Conservation (phyloP, 2,888 invertebrate genomes). For the Drosophila quinaria region DNA sequence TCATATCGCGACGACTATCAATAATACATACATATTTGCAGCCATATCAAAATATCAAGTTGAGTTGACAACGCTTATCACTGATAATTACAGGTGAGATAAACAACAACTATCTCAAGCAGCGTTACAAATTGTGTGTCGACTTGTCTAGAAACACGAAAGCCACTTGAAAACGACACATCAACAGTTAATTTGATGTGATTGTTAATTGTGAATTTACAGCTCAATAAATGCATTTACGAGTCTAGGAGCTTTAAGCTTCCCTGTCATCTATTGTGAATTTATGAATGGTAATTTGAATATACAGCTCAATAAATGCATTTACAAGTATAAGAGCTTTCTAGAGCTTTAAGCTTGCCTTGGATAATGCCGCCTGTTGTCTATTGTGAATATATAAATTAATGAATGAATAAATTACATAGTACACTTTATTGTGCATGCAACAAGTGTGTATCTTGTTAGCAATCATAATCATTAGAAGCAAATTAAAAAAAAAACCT, state of each 20-base stretch:
- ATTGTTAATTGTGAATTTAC: constrained; percentile 3
- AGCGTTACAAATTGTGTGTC: constrained; percentile 34
- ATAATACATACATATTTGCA: constrained; percentile 46
- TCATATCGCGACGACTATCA: constrained; percentile 30
- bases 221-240: constrained; percentile 1
- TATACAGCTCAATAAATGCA: constrained; percentile 10
- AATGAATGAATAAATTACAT: not conserved
- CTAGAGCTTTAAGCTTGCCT: not conserved
- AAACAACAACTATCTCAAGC: constrained; percentile 38
- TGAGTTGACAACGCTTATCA: constrained; percentile 52
- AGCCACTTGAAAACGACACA: constrained; percentile 28
- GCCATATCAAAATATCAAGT: constrained; percentile 31
- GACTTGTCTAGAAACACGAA: constrained; percentile 17
- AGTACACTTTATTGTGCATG: not conserved
- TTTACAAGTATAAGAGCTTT: constrained; percentile 17
- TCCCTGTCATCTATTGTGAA: constrained; percentile 8
- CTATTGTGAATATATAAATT: constrained; percentile 8
- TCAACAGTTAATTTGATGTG: constrained; percentile 17
- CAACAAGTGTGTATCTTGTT: constrained; percentile 17
- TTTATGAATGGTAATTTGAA: constrained; percentile 12
- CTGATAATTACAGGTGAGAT: constrained; percentile 36
- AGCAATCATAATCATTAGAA: not conserved
- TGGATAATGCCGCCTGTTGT: too few relatives aligned
- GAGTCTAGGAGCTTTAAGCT: constrained; percentile 14
- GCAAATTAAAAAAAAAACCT: not conserved